A percentile compares a stretch with the other conserved stretches of the same genome.
Conservation (phyloP, 2,113 vertebrate species). For the Emydura subglobosa region DNA sequence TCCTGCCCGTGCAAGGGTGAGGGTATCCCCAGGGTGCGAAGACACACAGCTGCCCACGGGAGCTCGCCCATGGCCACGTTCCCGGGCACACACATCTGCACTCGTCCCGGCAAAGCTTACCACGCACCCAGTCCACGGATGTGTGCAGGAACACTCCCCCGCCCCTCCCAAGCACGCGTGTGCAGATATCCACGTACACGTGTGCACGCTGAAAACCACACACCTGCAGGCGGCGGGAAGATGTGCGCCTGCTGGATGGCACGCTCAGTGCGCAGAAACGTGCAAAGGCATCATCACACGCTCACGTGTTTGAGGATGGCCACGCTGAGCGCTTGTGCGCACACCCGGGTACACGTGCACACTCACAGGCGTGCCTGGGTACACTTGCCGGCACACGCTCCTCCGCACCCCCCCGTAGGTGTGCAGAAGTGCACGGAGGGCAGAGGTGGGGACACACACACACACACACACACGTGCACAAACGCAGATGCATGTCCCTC, state of each 20-base stretch:
- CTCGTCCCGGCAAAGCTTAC: no score
- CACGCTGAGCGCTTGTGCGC: neutral
- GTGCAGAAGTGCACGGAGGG: no score
- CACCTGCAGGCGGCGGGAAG: neutral
- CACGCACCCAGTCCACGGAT: neutral
- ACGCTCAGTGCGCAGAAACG: neutral
- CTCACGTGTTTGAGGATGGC: neutral
- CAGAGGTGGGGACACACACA: neutral
- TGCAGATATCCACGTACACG: no score
- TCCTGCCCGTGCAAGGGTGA: no score
- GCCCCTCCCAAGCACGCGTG: neutral
- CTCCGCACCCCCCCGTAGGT: neutral
- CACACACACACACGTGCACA: neutral
- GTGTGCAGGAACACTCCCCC: no score
- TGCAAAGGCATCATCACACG: neutral
- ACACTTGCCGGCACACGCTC: neutral
- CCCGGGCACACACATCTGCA: no score
- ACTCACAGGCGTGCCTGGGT: neutral
- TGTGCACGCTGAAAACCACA: neutral
- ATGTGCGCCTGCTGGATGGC: no score
- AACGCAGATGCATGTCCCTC: neutral
- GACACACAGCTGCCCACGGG: no score
- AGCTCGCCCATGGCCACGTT: no score
- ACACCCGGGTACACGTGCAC: neutral
- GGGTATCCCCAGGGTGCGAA: no score